Conservation (phyloP, 2,797 vertebrate species). For the Spondyliosoma cantharus region DNA sequence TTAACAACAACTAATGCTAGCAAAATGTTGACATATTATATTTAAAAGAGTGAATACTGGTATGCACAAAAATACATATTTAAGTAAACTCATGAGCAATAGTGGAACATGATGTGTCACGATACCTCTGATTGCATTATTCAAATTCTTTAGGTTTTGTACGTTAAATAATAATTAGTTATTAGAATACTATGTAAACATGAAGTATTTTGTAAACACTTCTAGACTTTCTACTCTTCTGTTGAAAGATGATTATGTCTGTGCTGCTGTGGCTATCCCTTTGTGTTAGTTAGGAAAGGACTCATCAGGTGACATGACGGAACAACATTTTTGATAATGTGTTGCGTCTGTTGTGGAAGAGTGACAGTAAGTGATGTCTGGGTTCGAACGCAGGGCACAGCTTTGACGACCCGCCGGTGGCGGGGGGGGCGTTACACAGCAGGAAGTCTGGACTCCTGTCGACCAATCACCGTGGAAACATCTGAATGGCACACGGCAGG, state of each 20-base stretch:
- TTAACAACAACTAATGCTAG: background rate
- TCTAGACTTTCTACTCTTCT: background rate
- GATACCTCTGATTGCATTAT: background rate
- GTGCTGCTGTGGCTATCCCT: background rate
- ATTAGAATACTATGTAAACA: background rate
- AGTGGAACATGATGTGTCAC: background rate
- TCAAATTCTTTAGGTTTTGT: background rate
- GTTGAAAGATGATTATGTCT: background rate
- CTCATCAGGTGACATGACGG: background rate
- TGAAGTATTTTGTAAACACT: background rate
- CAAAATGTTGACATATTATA: background rate
- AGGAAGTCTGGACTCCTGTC: constrained; percentile 40
- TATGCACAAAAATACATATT: no score
- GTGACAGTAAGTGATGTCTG: constrained; percentile 45
- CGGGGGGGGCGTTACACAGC: constrained; percentile 1
- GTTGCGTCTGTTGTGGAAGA: constrained; percentile 39
- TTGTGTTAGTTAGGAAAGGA: constrained; percentile 28
- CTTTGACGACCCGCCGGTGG: background rate
- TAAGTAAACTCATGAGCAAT: no score
- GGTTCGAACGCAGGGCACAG: constrained; percentile 49
- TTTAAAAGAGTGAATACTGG: background rate
- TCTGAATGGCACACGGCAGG: constrained; percentile 58
- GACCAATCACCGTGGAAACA: constrained; percentile 55
- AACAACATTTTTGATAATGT: constrained; percentile 33
- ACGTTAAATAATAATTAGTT: background rate